These are phyloP conservation scores for Pasiphila rectangulata DNA, from an alignment of 2,888 invertebrate genomes.

Conservation along the genomic window DNA sequence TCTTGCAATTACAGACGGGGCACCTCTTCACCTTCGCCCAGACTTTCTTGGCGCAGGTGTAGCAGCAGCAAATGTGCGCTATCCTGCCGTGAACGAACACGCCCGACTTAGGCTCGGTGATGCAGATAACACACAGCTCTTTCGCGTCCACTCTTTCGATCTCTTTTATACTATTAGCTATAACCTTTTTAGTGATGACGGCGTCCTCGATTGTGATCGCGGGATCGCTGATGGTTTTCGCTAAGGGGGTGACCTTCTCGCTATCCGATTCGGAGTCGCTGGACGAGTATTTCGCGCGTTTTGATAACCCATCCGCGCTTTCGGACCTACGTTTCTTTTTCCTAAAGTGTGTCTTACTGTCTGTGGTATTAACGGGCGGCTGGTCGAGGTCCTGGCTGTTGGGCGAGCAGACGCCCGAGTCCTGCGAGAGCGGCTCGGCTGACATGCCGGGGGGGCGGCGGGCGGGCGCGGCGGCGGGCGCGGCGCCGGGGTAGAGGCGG, in stretches of 20 bases:
- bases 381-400: constrained; percentile 48
- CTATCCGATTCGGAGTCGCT: constrained; percentile 38
- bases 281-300: constrained; percentile 50
- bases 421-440: constrained; percentile 46
- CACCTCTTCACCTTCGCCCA: constrained; percentile 83
- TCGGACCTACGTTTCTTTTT: constrained; percentile 24
- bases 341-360: constrained; percentile 12
- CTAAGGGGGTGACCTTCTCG: constrained; percentile 49
- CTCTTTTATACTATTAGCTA: constrained; percentile 48
- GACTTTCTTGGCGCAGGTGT: constrained; percentile 84
- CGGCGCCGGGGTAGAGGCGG: constrained; percentile 13
- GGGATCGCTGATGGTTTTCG: constrained; percentile 71
- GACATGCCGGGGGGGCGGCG: no score
- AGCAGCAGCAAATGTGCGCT: constrained; percentile 86
- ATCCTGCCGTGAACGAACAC: constrained; percentile 85
- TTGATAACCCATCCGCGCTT: constrained; percentile 34
- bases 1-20: constrained; percentile 85
- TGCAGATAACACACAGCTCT: constrained; percentile 83
- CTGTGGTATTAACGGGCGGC: constrained; percentile 1
- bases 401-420: constrained; percentile 55
- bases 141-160: constrained; percentile 40
- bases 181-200: constrained; percentile 45
- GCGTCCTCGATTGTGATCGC: constrained; percentile 52
- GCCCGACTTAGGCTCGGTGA: constrained; percentile 82
- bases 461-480: constrained; percentile 9